A percentile compares a stretch with the other conserved stretches of the same genome.
Conservation (phyloP, 2,113 vertebrate genomes). For the Chloropsis cyanopogon region DNA sequence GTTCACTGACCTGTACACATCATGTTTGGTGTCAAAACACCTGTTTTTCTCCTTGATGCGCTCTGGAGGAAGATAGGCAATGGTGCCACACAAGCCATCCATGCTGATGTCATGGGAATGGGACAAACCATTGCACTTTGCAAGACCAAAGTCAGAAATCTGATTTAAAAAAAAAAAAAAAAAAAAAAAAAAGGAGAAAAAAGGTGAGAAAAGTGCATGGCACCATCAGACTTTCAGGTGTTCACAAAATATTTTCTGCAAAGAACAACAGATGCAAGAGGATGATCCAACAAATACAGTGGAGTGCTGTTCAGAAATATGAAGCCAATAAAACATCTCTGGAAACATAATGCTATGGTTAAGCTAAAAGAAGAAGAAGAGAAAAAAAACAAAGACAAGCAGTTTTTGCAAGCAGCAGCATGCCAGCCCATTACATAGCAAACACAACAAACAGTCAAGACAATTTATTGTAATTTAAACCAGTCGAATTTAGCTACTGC, state of each 20-base stretch:
- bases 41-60: constrained; percentile 93
- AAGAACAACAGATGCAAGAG: neutral
- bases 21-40: constrained; percentile 93
- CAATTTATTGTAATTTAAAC: constrained; percentile 27
- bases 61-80: constrained; percentile 95
- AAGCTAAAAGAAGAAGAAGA: neutral
- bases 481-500: neutral
- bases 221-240: neutral
- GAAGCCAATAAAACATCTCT: neutral
- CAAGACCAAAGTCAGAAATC: constrained; percentile 97
- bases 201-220: neutral
- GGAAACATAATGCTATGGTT: neutral
- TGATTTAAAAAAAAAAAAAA: constrained; percentile 34
- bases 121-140: constrained; percentile 93
- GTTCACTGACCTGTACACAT: constrained; percentile 91
- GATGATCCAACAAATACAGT: neutral
- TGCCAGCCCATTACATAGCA: neutral
- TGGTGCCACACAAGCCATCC: constrained; percentile 94
- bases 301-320: neutral
- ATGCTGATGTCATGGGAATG: constrained; percentile 92
- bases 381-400: neutral
- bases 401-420: constrained; percentile 16
- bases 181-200: neutral
- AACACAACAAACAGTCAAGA: constrained; percentile 8
- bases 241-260: neutral